A percentile compares a stretch with the other conserved stretches of the same genome.
Evolutionary conservation across 1,140 invertebrate genomes (phyloP).

Genomic region (Subanguina moxae): DNA sequence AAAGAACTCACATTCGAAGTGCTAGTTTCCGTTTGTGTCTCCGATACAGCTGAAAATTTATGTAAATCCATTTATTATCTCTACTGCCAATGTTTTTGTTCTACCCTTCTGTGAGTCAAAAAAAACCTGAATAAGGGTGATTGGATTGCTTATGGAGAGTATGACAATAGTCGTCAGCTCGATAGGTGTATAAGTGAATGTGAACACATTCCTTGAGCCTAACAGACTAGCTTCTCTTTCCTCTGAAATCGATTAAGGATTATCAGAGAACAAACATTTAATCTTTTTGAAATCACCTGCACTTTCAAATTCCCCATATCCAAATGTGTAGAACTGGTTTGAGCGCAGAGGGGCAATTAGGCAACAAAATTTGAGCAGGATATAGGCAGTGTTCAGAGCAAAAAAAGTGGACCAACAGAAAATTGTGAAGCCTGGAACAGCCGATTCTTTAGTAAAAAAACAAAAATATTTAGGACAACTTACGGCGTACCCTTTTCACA

Average conservation of each 20-base stretch:
- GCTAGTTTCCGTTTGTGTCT: conserved; percentile 57
- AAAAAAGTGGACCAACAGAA: conserved; percentile 50
- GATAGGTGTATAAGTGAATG: conserved; percentile 51
- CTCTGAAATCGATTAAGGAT: conserved; percentile 17
- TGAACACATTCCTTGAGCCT: conserved; percentile 43
- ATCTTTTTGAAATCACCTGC: conserved; percentile 26
- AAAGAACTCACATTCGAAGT: conserved; percentile 52
- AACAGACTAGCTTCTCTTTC: conserved; percentile 2
- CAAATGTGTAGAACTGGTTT: conserved; percentile 56
- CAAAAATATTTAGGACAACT: conserved; percentile 45
- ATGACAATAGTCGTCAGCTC: conserved; percentile 53
- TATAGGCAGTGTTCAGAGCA: conserved; percentile 46
- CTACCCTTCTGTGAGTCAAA: no score
- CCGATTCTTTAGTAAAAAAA: conserved; percentile 45
- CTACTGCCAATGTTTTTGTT: no score
- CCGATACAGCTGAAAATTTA: conserved; percentile 53
- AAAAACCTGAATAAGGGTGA: conserved; percentile 44
- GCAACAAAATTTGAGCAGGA: conserved; percentile 50
- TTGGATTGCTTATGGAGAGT: conserved; percentile 54
- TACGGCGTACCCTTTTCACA: conserved; percentile 42
- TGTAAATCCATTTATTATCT: no score
- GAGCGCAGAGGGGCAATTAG: conserved; percentile 48
- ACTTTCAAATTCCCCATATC: conserved; percentile 52
- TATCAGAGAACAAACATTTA: background rate
- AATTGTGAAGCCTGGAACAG: conserved; percentile 44